These are phyloP conservation scores for Acipenser transmontanus DNA, from an alignment of 2,797 vertebrate genomes.

Conservation along the genomic window DNA sequence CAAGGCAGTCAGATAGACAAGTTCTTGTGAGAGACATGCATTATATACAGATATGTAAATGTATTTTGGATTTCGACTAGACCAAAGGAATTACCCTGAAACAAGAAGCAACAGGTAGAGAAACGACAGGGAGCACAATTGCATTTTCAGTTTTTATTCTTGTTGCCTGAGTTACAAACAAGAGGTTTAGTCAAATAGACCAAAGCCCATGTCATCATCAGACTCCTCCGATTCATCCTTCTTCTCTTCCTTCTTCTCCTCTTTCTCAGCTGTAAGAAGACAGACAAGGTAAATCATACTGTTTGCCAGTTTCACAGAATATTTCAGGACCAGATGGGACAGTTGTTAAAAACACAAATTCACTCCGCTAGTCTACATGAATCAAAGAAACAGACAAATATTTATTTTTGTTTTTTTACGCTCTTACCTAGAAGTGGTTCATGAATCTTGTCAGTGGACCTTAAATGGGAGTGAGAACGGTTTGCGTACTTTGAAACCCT, in stretches of 20 bases:
- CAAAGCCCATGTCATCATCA: constrained; percentile 97
- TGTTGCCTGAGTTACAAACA: constrained; percentile 48
- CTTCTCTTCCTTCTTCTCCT: constrained; percentile 96
- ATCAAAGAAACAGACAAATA: too few species aligned
- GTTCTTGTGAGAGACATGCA: too few species aligned
- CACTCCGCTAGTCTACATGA: too few species aligned
- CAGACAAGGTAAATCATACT: neutral
- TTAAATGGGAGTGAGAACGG: neutral
- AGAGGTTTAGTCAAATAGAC: constrained; percentile 86
- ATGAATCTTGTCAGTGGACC: neutral
- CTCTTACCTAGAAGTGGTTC: neutral
- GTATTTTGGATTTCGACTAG: too few species aligned
- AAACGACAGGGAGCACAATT: too few species aligned
- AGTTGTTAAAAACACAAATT: too few species aligned
- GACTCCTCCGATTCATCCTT: constrained; percentile 94
- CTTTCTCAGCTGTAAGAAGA: constrained; percentile 72
- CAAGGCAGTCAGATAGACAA: too few species aligned
- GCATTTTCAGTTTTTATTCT: constrained; percentile 40
- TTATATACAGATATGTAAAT: too few species aligned
- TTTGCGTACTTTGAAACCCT: too few species aligned
- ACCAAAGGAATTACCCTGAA: too few species aligned
- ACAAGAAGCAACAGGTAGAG: too few species aligned
- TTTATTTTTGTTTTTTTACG: neutral
- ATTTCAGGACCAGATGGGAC: too few species aligned
- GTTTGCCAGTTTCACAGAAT: neutral